These are phyloP conservation scores for Ursus arctos DNA, from an alignment of 2,113 vertebrate genomes.

Conservation along the genomic window DNA sequence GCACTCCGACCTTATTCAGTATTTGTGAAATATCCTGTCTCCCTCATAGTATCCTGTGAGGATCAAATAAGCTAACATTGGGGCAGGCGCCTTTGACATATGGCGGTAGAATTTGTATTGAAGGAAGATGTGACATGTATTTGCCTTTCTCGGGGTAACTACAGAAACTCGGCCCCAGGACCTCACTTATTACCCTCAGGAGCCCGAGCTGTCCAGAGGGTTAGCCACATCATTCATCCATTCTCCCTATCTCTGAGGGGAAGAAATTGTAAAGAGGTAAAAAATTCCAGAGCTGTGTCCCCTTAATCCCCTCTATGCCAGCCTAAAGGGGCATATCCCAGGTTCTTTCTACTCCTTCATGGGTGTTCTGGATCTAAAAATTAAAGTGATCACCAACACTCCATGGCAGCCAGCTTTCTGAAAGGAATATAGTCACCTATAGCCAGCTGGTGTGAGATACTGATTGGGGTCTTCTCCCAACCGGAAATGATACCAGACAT, in stretches of 20 bases:
- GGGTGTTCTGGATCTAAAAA: not conserved
- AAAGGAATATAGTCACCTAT: not conserved
- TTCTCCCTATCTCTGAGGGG: not conserved
- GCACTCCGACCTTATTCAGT: not conserved
- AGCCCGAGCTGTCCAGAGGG: not conserved
- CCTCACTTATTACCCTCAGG: not conserved
- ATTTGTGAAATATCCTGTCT: not conserved
- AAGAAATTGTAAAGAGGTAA: not conserved
- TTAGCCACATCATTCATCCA: too few species aligned
- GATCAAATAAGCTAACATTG: not conserved
- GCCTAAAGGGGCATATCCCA: not conserved
- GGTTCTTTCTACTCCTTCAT: not conserved
- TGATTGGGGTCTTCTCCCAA: not conserved
- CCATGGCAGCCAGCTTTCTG: not conserved
- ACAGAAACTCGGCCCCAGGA: not conserved
- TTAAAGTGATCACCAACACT: not conserved
- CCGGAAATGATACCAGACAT: not conserved
- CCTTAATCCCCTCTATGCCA: not conserved
- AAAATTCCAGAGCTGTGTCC: not conserved
- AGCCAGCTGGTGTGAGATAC: not conserved
- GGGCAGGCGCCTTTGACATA: not conserved
- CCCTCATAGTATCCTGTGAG: not conserved
- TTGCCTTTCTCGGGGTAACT: not conserved
- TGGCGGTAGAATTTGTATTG: not conserved
- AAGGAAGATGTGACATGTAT: not conserved